A percentile compares a stretch with the other conserved stretches of the same genome.
Evolutionary conservation across 2,797 vertebrate species (phyloP).

Genomic region (Ara ararauna): DNA sequence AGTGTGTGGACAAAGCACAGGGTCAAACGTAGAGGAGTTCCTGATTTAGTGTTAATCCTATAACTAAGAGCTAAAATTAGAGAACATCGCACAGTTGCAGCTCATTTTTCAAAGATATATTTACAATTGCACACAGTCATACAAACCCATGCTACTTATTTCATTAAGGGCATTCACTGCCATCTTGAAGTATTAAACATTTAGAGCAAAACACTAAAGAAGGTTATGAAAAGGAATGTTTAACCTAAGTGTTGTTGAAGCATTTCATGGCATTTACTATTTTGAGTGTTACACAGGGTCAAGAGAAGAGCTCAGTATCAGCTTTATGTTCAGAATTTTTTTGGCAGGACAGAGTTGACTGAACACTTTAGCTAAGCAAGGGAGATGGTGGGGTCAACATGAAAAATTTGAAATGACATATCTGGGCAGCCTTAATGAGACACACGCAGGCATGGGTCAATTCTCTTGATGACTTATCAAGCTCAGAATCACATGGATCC

Average conservation of each 20-base stretch:
- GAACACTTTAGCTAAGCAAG: slow-evolving; percentile 42
- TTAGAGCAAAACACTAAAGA: background rate
- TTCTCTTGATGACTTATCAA: background rate
- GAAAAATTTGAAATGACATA: slow-evolving; percentile 58
- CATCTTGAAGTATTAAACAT: background rate
- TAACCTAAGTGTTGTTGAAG: background rate
- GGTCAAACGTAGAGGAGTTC: background rate
- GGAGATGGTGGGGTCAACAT: slow-evolving; percentile 13
- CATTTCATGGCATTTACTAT: background rate
- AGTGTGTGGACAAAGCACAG: background rate
- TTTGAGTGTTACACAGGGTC: background rate
- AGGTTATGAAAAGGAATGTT: background rate
- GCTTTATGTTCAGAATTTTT: slow-evolving; percentile 45
- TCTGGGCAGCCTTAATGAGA: slow-evolving; percentile 62
- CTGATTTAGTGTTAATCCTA: background rate
- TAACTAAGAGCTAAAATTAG: background rate
- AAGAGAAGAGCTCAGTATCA: slow-evolving; percentile 34
- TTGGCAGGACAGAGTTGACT: slow-evolving; percentile 50
- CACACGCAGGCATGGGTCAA: slow-evolving; percentile 21
- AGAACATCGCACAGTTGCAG: background rate
- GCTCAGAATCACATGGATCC: background rate
- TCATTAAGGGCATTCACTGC: background rate
- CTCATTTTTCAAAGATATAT: background rate
- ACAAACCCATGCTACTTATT: background rate
- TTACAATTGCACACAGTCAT: background rate